Conservation (phyloP, 2,888 invertebrate species). For the Melipona beecheii region DNA sequence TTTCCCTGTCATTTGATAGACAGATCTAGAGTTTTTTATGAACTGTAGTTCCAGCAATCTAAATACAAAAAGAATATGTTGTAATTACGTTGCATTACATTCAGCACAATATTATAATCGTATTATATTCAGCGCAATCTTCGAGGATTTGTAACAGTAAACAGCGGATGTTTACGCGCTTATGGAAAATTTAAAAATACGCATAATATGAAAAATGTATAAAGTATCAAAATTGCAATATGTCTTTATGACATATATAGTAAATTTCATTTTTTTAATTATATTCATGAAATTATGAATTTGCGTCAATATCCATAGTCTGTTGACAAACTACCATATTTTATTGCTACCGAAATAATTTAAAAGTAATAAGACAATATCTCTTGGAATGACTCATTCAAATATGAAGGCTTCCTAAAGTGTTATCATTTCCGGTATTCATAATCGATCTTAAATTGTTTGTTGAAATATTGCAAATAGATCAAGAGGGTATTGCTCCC, state of each 20-base stretch:
- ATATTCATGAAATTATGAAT: neutral
- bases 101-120: neutral
- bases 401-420: slow-evolving; percentile 1
- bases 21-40: neutral
- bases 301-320: neutral
- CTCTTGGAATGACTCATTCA: neutral
- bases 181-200: neutral
- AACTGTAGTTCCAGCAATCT: neutral
- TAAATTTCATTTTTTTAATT: neutral
- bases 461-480: neutral
- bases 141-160: neutral
- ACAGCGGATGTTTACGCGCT: too few relatives aligned
- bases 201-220: neutral
- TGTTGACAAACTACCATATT: neutral
- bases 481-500: slow-evolving; percentile 46
- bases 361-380: slow-evolving; percentile 1
- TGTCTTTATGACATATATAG: too few relatives aligned
- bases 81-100: neutral
- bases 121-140: neutral
- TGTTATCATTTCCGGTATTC: neutral
- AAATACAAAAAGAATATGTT: neutral
- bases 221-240: too few relatives aligned
- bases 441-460: neutral
- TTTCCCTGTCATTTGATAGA: neutral
- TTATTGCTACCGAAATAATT: neutral